phyloP scores from a whole-genome alignment of 2,797 vertebrate genomes.

The Sebastes umbrosus region DNA sequence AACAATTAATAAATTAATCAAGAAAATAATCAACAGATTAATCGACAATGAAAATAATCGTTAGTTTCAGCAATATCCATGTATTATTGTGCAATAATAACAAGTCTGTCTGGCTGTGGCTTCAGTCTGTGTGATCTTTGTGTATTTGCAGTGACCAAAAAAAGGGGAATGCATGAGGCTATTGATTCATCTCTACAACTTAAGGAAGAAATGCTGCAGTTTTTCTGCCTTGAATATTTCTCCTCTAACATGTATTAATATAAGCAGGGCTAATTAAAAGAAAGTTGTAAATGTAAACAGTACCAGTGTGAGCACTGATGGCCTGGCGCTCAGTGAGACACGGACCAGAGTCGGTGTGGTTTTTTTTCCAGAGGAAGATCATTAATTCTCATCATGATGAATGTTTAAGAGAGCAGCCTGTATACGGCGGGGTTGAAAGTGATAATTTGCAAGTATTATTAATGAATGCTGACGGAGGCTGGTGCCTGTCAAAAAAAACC shows the following conservation, averaged over 20 bases:
- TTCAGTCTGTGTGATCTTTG: neutral
- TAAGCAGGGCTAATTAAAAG: slow-evolving; percentile 9
- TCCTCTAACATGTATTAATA: neutral
- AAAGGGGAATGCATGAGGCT: neutral
- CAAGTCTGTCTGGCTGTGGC: neutral
- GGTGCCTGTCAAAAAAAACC: neutral
- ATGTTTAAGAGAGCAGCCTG: slow-evolving; percentile 31
- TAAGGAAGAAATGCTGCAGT: neutral
- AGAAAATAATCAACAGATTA: no score
- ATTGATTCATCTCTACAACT: neutral
- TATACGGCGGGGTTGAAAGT: neutral
- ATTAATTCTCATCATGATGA: slow-evolving; percentile 46
- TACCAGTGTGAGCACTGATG: neutral
- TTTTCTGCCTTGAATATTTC: neutral
- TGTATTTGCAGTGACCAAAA: neutral
- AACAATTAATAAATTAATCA: no score
- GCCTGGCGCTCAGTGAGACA: neutral
- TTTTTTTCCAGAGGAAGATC: neutral
- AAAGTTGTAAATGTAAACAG: neutral
- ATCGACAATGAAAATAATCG: no score
- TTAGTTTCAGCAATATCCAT: neutral
- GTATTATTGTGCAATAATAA: neutral
- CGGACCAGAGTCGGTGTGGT: neutral
- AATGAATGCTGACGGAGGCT: slow-evolving; percentile 24
- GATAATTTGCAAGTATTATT: slow-evolving; percentile 40